Base-by-base conservation (phyloP, 2,797 vertebrate species). In the Myotis findleyi region DNA sequence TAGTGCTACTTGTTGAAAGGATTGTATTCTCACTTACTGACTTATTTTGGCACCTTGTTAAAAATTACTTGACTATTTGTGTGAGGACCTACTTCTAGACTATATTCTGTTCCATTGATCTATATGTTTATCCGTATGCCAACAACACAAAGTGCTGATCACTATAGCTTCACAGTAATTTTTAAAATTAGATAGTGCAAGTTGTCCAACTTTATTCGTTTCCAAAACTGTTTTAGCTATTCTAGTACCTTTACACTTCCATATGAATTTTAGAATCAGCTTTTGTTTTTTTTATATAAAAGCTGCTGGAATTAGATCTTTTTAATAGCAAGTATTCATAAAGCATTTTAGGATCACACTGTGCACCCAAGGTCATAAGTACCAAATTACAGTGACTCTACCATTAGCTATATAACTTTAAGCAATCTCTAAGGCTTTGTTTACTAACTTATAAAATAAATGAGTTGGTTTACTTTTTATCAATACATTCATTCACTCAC, bases 371-470 rank as follows among this genome's bases (percentile, higher is more conserved):
- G 27, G 5, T 88, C n/a, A 79, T 71, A 77, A 87, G 76, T 62
- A 64, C 7, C 64, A 62, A 69, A 85, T 18, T 76, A 27, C 11
- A 93, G 25, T 83, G 14, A 94, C 49, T 66, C 62, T 71, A 84
- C 7, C 51, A 53, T 68, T 33, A 87, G 36, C 62, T 87, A 10
- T 55, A 6, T 72, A 92, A 94, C 25, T 69, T 88, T 25, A 49
- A n/a, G 12, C 36, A 83, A 87, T 76, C 21, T 87, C 66, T 69
- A 94, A 93, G 25, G n/a, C 76, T 79, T 49, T 87, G 27, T 68
- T 75, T 83, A 85, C 30, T 96, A 38, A 57, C 83, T 36, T 87
- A 72, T n/a, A 91, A 93, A 81, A 91, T 49, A 30, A 95, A 79
- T 23, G 4, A 18, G 57, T 18, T 87, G 51, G 62, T 82, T 73